Evolutionary conservation across 2,797 vertebrate species (phyloP).

Genomic region (Lepus townsendii): DNA sequence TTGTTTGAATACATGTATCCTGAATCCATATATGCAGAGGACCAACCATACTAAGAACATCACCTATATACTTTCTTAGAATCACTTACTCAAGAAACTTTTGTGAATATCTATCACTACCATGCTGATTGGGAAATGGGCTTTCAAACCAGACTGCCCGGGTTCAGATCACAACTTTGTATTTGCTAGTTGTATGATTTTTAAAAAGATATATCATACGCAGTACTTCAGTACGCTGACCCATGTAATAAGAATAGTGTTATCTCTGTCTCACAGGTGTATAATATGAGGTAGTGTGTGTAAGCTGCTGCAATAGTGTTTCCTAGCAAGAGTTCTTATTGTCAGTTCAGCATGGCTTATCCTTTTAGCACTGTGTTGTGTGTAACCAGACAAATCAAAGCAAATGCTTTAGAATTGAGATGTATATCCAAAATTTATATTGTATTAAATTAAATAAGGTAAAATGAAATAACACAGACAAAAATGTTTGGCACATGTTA

Average conservation of each 20-base stretch:
- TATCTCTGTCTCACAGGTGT: conserved; percentile 11
- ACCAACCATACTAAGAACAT: neutral
- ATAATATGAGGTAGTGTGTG: neutral
- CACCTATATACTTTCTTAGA: conserved; percentile 12
- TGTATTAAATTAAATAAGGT: neutral
- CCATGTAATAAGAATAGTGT: neutral
- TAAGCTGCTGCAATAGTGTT: neutral
- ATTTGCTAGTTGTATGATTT: neutral
- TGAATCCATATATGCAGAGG: too few species aligned
- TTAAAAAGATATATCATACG: neutral
- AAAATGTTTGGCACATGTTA: neutral
- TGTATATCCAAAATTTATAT: neutral
- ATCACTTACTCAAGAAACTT: neutral
- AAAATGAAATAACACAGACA: neutral
- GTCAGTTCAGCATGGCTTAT: neutral
- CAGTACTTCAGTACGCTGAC: neutral
- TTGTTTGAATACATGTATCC: too few species aligned
- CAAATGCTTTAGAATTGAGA: neutral
- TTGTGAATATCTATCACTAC: neutral
- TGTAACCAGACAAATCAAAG: neutral
- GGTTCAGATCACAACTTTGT: neutral
- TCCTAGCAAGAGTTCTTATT: neutral
- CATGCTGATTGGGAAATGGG: neutral
- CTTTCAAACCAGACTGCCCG: neutral
- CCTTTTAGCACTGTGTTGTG: neutral